Evolutionary conservation across 2,113 vertebrate genomes (phyloP).

Genomic region (Esox niger): DNA sequence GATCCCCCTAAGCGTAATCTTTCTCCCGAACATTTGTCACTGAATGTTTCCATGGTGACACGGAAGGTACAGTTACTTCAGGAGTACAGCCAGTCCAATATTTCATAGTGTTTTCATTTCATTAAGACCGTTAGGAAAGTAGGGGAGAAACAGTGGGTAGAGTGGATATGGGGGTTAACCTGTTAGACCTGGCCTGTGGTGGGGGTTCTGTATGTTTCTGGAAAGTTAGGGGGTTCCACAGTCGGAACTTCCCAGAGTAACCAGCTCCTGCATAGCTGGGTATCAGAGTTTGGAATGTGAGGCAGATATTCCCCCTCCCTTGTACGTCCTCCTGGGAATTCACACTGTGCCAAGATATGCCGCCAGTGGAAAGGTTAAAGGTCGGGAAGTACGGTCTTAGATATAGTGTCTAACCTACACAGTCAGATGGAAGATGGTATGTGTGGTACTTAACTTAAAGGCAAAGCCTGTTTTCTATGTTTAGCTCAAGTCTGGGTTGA

Average conservation of each 20-base stretch:
- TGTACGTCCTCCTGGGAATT: conserved; percentile 39
- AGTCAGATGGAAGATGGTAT: conserved; percentile 45
- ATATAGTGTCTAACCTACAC: neutral
- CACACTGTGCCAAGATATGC: conserved; percentile 47
- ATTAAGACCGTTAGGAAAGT: too few relatives aligned
- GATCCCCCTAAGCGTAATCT: conserved; percentile 48
- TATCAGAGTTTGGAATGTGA: neutral
- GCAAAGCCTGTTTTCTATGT: too few relatives aligned
- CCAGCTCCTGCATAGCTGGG: conserved; percentile 37
- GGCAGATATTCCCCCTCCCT: neutral
- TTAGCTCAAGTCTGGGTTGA: too few relatives aligned
- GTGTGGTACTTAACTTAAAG: too few relatives aligned
- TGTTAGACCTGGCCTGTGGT: too few relatives aligned
- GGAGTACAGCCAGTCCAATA: too few relatives aligned
- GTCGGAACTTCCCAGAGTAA: conserved; percentile 64
- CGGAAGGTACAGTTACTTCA: conserved; percentile 50
- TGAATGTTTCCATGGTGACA: conserved; percentile 54
- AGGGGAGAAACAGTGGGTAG: too few relatives aligned
- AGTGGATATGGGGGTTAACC: too few relatives aligned
- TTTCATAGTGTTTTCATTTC: too few relatives aligned
- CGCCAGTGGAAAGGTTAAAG: conserved; percentile 18
- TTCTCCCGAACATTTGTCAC: conserved; percentile 53
- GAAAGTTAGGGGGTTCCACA: conserved; percentile 56
- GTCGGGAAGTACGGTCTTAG: neutral
- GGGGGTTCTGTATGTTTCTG: conserved; percentile 32